Conservation (phyloP, 2,888 invertebrate genomes). For the Drosophila setosimentum region DNA sequence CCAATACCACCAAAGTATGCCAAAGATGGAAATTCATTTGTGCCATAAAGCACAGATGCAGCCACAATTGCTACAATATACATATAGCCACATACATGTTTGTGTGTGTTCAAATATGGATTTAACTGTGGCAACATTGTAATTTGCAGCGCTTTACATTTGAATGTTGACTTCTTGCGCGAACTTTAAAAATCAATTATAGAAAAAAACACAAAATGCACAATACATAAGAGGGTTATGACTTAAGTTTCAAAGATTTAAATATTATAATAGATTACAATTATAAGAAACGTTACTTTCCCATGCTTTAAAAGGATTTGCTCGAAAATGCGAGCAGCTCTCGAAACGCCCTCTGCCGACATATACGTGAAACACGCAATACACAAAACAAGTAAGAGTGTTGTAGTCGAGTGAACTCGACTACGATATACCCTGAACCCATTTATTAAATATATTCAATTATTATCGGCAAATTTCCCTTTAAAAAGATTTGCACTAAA, state of each 20-base stretch:
- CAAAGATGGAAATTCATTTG: slow-evolving; percentile 78
- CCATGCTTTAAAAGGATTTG: no score
- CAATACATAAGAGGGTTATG: neutral
- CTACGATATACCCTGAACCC: no score
- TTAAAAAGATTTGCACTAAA: no score
- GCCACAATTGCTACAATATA: slow-evolving; percentile 34
- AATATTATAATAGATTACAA: neutral
- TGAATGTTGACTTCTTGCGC: slow-evolving; percentile 28
- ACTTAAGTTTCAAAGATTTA: neutral
- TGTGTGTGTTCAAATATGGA: slow-evolving; percentile 55
- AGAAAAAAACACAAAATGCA: neutral
- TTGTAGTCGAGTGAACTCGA: no score
- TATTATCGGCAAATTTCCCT: no score
- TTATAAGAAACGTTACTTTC: neutral
- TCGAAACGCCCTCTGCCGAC: no score
- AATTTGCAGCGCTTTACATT: slow-evolving; percentile 57
- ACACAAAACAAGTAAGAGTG: no score
- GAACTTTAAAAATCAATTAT: slow-evolving; percentile 18
- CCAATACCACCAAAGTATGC: slow-evolving; percentile 47
- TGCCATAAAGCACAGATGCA: slow-evolving; percentile 59
- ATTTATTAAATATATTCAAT: no score
- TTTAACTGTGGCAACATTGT: slow-evolving; percentile 42
- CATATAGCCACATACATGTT: slow-evolving; percentile 5
- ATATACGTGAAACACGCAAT: no score
- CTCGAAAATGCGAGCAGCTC: no score